Conservation (phyloP, 2,113 vertebrate genomes). For the Dromiciops gliroides region DNA sequence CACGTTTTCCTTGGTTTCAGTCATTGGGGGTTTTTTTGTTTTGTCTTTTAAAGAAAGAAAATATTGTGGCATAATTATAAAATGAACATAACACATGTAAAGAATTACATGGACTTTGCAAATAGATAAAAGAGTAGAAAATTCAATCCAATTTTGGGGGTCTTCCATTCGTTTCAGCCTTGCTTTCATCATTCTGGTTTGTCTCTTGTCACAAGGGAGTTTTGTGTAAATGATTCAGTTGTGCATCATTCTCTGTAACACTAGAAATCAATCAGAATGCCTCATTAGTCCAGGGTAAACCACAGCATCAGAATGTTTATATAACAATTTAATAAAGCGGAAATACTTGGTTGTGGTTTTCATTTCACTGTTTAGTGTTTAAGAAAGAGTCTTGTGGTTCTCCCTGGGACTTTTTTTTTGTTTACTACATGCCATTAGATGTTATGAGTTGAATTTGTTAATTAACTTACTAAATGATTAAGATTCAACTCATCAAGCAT, state of each 20-base stretch:
- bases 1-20: slow-evolving; percentile 60
- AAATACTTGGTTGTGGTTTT: slow-evolving; percentile 77
- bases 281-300: slow-evolving; percentile 81
- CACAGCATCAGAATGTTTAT: slow-evolving; percentile 83
- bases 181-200: slow-evolving; percentile 81
- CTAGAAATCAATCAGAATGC: slow-evolving; percentile 80
- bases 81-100: slow-evolving; percentile 69
- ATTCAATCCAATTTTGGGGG: slow-evolving; percentile 73
- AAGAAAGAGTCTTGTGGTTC: slow-evolving; percentile 75
- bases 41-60: slow-evolving; percentile 47
- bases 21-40: slow-evolving; percentile 53
- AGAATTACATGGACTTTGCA: slow-evolving; percentile 73
- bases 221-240: slow-evolving; percentile 75
- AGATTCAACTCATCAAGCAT: background rate
- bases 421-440: slow-evolving; percentile 75
- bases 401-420: slow-evolving; percentile 72
- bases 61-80: slow-evolving; percentile 53
- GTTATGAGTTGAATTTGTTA: slow-evolving; percentile 60
- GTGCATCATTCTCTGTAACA: slow-evolving; percentile 75
- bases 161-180: slow-evolving; percentile 72
- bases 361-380: slow-evolving; percentile 74
- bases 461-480: slow-evolving; percentile 73
- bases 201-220: slow-evolving; percentile 65
- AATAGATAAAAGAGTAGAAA: slow-evolving; percentile 78
- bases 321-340: slow-evolving; percentile 78